Evolutionary conservation across 2,888 invertebrate species (phyloP).

Genomic region (Clepsis dumicolana): DNA sequence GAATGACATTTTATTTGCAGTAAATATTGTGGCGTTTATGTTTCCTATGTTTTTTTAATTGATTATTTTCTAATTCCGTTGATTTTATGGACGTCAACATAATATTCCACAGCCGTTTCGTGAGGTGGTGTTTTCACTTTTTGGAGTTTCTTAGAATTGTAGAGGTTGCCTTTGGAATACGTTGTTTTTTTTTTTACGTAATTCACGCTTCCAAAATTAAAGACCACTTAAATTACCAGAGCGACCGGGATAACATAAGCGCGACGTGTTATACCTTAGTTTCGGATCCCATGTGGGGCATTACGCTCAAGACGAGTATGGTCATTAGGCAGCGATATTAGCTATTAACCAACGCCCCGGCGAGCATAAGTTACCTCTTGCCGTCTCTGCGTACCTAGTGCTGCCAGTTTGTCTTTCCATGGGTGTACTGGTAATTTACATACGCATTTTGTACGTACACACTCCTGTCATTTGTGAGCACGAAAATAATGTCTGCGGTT

Average conservation of each 20-base stretch:
- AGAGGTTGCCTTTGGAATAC: neutral
- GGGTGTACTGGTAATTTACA: constrained; percentile 25
- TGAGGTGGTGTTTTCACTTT: neutral
- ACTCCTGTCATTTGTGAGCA: neutral
- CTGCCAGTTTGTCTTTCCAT: constrained; percentile 40
- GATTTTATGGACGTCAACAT: neutral
- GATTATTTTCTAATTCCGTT: constrained; percentile 25
- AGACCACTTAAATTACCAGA: constrained; percentile 61
- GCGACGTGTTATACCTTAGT: constrained; percentile 59
- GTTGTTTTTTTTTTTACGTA: too few relatives aligned
- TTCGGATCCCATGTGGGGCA: constrained; percentile 74
- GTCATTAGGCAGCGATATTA: constrained; percentile 86
- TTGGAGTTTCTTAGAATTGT: neutral
- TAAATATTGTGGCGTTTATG: constrained; percentile 54
- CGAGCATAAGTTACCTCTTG: constrained; percentile 70
- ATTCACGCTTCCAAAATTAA: constrained; percentile 37
- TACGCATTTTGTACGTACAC: constrained; percentile 5
- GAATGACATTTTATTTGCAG: constrained; percentile 63
- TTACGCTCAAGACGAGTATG: constrained; percentile 80
- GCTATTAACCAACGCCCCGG: constrained; percentile 78
- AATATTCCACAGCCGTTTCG: neutral
- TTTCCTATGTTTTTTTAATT: constrained; percentile 32
- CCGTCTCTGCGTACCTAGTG: constrained; percentile 51
- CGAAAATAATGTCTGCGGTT: too few relatives aligned
- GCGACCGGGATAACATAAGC: constrained; percentile 57